Base-by-base conservation (phyloP, 23 tunicate species). In the Ciona savignyi region DNA sequence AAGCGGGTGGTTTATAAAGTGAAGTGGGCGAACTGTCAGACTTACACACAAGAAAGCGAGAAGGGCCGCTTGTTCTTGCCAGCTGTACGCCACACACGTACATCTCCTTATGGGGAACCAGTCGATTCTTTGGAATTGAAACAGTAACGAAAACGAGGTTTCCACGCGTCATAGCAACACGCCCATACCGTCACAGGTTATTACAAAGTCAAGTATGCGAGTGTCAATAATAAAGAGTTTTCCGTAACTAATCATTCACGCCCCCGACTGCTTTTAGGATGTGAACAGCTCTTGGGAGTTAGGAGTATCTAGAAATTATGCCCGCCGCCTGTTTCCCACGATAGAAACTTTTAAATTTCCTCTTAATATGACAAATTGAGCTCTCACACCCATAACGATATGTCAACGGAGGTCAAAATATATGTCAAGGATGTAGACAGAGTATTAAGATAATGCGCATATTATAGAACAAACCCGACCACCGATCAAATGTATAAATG, bases 171-270 rank as follows among this genome's bases (percentile, higher is more conserved):
- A 42, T 42, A 42, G 56, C 56, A 15, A 15, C 56, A 42, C 56
- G 56, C 56, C 56, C 56, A 42, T 15, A 42, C 56, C 56, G 56
- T 42, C 56, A 42, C 56, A 42, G 56, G 56, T 42, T 42, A 42
- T 42, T 42, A 42, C 56, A 42, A 42, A 42, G 56, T 42, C 56
- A 42, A 42, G 56, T 42, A 42, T 15, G 56, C 56, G 56, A 42
- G 56, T 42, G 56, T 42, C 9, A 42, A 42, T 42, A 42, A 42
- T 6, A 42, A 6, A 42, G 56, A 15, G 56, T 15, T n/a, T 15
- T 15, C 56, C 56, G 56, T 15, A 42, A 42, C 56, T 42, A 42
- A 42, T 42, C 56, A 42, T 15, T 42, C 56, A 42, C 56, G 56
- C 56, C 15, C 56, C 11, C 56, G 56, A 15, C 15, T 42, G 9